These are phyloP conservation scores for Esox niger DNA, from an alignment of 2,113 vertebrate genomes.

Conservation along the genomic window DNA sequence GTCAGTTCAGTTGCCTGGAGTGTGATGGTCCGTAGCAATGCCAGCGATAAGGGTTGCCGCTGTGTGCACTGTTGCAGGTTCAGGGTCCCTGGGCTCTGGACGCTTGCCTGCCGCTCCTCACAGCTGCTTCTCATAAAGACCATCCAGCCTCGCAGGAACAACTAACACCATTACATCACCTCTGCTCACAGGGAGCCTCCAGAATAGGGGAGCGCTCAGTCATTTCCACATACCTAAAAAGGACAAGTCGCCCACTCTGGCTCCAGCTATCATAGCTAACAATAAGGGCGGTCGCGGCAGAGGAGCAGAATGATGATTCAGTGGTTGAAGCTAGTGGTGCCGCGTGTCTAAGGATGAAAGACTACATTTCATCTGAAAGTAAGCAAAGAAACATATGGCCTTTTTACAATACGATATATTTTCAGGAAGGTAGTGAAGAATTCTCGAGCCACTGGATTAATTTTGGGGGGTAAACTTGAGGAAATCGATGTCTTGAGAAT, in stretches of 20 bases:
- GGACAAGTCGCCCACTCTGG: slow-evolving; percentile 30
- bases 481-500: too few species aligned
- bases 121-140: slow-evolving; percentile 76
- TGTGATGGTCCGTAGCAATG: slow-evolving; percentile 26
- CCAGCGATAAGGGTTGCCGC: slow-evolving; percentile 23
- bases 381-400: not conserved
- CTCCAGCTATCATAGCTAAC: slow-evolving; percentile 26
- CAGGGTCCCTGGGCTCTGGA: slow-evolving; percentile 22
- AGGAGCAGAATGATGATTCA: slow-evolving; percentile 6
- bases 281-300: slow-evolving; percentile 16
- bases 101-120: slow-evolving; percentile 48
- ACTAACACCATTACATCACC: slow-evolving; percentile 70
- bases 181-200: slow-evolving; percentile 7
- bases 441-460: too few species aligned
- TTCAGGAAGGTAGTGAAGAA: not conserved
- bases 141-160: slow-evolving; percentile 56
- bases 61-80: slow-evolving; percentile 33
- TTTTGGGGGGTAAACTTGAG: too few species aligned
- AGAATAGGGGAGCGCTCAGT: slow-evolving; percentile 22
- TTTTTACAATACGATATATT: too few species aligned
- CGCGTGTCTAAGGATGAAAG: not conserved
- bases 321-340: not conserved
- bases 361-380: not conserved
- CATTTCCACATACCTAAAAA: slow-evolving; percentile 58
- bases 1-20: not conserved